These are phyloP conservation scores for Tetragonisca angustula DNA, from an alignment of 2,888 invertebrate genomes.

Conservation along the genomic window DNA sequence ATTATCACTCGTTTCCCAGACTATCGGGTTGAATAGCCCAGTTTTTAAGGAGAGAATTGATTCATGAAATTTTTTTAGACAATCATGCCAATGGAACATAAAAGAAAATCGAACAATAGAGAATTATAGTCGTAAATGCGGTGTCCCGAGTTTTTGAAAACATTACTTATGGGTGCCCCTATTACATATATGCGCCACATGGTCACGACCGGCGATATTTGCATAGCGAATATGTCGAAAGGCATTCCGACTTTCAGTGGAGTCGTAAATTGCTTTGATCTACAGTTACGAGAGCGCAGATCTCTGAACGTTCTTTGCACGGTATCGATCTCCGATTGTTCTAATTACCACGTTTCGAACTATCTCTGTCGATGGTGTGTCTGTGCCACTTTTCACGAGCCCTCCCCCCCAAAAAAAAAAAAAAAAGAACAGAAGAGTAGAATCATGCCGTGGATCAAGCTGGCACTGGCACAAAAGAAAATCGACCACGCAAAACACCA, in stretches of 20 bases:
- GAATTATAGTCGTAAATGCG: no score
- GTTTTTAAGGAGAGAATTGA: no score
- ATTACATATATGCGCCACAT: neutral
- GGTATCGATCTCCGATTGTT: neutral
- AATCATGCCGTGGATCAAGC: neutral
- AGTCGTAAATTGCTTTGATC: neutral
- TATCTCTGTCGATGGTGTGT: neutral
- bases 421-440: neutral
- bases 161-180: no score
- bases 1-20: no score
- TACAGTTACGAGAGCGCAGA: neutral
- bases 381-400: neutral
- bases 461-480: neutral
- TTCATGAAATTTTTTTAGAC: no score
- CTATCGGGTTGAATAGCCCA: no score
- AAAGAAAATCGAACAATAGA: no score
- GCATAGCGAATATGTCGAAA: neutral
- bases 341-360: conserved; percentile 30
- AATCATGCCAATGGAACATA: no score
- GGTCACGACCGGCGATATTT: no score
- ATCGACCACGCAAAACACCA: neutral
- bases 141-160: no score
- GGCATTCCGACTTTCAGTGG: no score
- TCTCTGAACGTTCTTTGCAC: neutral
- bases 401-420: no score